Evolutionary conservation across 2,113 vertebrate genomes (phyloP), one percentile per base, ranked within the genome.

Genomic region (Gymnarchus niloticus): DNA sequence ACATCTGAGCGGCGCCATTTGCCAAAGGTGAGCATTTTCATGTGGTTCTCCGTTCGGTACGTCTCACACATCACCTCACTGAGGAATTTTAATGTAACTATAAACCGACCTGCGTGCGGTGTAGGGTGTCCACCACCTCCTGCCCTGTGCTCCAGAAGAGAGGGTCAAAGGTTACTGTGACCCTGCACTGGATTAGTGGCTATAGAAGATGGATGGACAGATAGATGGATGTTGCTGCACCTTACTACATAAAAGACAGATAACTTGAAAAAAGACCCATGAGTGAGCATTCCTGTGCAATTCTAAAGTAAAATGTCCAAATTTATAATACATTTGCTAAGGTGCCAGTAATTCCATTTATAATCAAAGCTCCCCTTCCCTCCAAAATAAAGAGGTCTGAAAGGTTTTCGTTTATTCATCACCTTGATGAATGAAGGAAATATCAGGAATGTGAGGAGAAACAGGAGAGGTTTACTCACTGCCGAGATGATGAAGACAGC

Each of bases 401-500:
- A 41, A 81, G 56, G 28, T 44, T 81, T 81, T 28, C 56, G 56
- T 78, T 85, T 86, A 44, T 37, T 77, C 77, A 85, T 56, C 65
- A 54, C 49, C 82, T 65, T 88, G 85, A 89, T 90, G 87, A 89
- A 90, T 88, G 87, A 87, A 28, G 37, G 61, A 85, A 69, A 56
- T 59, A 80, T 25, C 41, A 25, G 81, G n/a, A 44, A 21, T 65
- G 57, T 57, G 81, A 37, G 56, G 81, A 65, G 46, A 90, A 85
- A 87, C 52, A 85, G 56, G 73, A 85, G 87, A 87, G 86, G 88
- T 91, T 88, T 89, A 83, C 84, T 90, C 84, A 83, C 81, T 56
- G 83, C 84, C 86, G 85, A 88, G 85, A 61, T 37, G 87, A 90
- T 90, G 87, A 89, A 85, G 82, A 88, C 81, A 85, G 89, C 83